phyloP scores from a whole-genome alignment of 2,888 invertebrate species.

The Tigriopus californicus region DNA sequence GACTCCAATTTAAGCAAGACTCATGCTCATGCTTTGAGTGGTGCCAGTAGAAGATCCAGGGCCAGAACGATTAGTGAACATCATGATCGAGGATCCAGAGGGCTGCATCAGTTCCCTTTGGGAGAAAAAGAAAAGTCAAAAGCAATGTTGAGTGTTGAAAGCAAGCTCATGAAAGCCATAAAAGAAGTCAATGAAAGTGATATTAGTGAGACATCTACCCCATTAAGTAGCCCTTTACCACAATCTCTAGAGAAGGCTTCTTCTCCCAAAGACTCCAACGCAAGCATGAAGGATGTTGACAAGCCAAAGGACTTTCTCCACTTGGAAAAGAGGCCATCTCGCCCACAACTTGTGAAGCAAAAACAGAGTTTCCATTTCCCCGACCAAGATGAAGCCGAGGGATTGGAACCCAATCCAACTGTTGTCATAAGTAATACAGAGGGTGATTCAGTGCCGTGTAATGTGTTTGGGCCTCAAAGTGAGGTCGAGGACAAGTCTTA shows the following conservation, averaged over 20 bases:
- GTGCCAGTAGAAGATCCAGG: too few species aligned
- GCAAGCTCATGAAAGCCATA: constrained; percentile 15
- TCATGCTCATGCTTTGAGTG: not conserved
- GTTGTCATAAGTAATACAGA: too few species aligned
- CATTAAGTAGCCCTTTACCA: constrained; percentile 9
- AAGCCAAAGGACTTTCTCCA: not conserved
- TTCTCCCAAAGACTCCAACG: not conserved
- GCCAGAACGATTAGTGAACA: too few species aligned
- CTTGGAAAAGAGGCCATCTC: constrained; percentile 15
- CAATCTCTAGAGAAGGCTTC: not conserved
- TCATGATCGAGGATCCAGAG: too few species aligned
- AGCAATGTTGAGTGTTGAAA: not conserved
- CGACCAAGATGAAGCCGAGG: not conserved
- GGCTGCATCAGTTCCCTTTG: not conserved
- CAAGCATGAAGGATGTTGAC: not conserved
- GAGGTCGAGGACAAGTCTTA: not conserved
- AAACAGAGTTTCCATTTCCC: constrained; percentile 16
- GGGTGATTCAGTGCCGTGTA: constrained; percentile 5
- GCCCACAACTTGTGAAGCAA: constrained; percentile 20
- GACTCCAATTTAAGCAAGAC: not conserved
- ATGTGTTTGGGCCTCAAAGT: constrained; percentile 18
- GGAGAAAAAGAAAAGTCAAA: constrained; percentile 14
- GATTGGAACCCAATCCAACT: not conserved
- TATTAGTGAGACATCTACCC: constrained; percentile 13
- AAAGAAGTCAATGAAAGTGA: constrained; percentile 16